Base-by-base conservation (phyloP, 2,888 invertebrate genomes). In the Pelosia muscerda region DNA sequence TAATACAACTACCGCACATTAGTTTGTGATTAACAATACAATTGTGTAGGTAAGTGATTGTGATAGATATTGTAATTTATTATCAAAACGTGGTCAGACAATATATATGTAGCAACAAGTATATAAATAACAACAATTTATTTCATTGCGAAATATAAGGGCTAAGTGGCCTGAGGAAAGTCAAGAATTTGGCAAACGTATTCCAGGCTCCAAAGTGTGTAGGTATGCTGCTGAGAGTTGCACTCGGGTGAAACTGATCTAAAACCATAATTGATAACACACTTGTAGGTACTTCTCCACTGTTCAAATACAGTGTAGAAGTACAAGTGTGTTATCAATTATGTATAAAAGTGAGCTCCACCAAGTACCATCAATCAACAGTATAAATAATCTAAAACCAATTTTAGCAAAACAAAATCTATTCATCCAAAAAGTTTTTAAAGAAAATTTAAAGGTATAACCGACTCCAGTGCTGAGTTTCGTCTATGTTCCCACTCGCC, bases 401-500 rank as follows among this genome's bases (percentile, higher is more conserved):
- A n/a, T n/a, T n/a, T n/a, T n/a, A n/a, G n/a, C n/a, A n/a, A n/a
- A n/a, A n/a, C n/a, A n/a, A n/a, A n/a, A n/a, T n/a, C n/a, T n/a
- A n/a, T n/a, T n/a, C 11, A 23, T 49, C 11, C 26, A 28, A 2
- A 8, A 1, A 19, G 8, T n/a, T 49, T 11, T 15, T 9, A 63
- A n/a, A n/a, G n/a, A n/a, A 63, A 63, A 63, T 15, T 53, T 38
- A 5, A 19, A 63, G 28, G 8, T 22, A 10, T 28, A 54, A 42
- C 53, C 91, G 72, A 89, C 88, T 94, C 93, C 70, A 93, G 68
- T 25, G 69, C 77, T 79, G 73, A 68, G 59, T 53, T 57, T 59
- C n/a, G 65, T 72, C 85, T 87, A 57, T 89, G 89, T 91, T 83
- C 81, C 79, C 81, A 73, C 71, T 87, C 91, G 94, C 94, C 94